Base-by-base conservation (phyloP, 2,113 vertebrate species). In the Galeopterus variegatus region DNA sequence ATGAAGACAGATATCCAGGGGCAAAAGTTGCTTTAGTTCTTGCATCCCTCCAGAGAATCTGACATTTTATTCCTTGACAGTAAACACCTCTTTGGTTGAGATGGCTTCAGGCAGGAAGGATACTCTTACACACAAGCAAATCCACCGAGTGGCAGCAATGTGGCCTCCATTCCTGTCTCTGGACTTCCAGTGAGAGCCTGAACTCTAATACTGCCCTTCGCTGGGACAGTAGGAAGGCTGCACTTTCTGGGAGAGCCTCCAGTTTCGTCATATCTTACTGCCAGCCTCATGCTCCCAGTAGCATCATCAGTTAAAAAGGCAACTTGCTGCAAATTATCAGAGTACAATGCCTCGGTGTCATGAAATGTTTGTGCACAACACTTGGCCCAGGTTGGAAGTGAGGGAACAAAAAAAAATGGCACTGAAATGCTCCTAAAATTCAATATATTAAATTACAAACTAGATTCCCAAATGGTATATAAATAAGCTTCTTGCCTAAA, bases 311-410 rank as follows among this genome's bases (percentile, higher is more conserved):
- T 70, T 93, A 91, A 52, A 75, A 97, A 97, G 69, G 60, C 9
- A 88, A 48, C 28, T 65, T 90, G 87, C 93, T 97, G 89, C 89
- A 79, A 85, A 69, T 64, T 95, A 80, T 92, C 92, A 54, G 86
- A 93, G 56, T 94, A 90, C 54, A 92, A 90, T 73, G 70, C 85
- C 15, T 26, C 24, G 62, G 21, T 73, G 54, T 97, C 65, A 88
- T 96, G 77, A 64, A 88, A 80, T 79, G 60, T 52, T 93, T 80
- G 8, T n/a, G 19, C 21, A 41, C 9, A 52, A 13, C 23, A 10
- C 26, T 17, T 65, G 36, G 14, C 67, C 19, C 8, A 3, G 14
- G 45, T 17, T 50, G n/a, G 52, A 48, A 80, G n/a, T 24, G 31
- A 50, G 12, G 54, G 45, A 24, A 77, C 70, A 81, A 52, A 92